These are phyloP conservation scores for Hirtodrosophila confusa DNA, from an alignment of 2,888 invertebrate genomes.

Conservation along the genomic window DNA sequence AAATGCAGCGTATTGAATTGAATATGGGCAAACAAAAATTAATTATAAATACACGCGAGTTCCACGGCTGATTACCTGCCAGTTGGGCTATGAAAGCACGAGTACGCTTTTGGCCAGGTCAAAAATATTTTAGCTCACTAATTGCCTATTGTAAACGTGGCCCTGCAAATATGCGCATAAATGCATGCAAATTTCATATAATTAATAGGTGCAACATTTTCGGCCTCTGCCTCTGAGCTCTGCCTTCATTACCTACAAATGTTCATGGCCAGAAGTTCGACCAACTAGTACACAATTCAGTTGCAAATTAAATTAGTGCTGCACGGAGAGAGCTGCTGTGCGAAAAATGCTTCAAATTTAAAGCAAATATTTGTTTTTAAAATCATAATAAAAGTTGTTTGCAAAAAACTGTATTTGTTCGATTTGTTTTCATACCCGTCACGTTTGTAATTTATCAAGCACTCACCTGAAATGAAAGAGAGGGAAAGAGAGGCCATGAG, in stretches of 20 bases:
- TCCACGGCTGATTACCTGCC: slow-evolving; percentile 26
- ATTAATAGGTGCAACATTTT: slow-evolving; percentile 48
- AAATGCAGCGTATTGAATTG: slow-evolving; percentile 50
- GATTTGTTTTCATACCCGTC: slow-evolving; percentile 10
- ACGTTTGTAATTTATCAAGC: slow-evolving; percentile 20
- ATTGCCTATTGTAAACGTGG: slow-evolving; percentile 42
- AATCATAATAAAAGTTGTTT: slow-evolving; percentile 25
- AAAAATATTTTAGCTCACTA: slow-evolving; percentile 33
- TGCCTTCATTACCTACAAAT: slow-evolving; percentile 11
- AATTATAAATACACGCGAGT: slow-evolving; percentile 61
- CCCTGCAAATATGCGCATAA: slow-evolving; percentile 26
- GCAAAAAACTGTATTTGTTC: background rate
- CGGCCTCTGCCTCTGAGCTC: slow-evolving; percentile 18
- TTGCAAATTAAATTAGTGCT: slow-evolving; percentile 49
- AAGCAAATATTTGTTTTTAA: slow-evolving; percentile 50
- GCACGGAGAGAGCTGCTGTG: slow-evolving; percentile 2
- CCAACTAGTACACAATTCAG: slow-evolving; percentile 1
- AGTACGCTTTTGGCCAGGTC: slow-evolving; percentile 44
- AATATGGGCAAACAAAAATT: slow-evolving; percentile 55
- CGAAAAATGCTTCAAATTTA: slow-evolving; percentile 35
- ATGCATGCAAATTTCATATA: slow-evolving; percentile 22
- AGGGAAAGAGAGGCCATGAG: slow-evolving; percentile 15
- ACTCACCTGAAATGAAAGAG: slow-evolving; percentile 67
- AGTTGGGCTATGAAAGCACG: slow-evolving; percentile 25
- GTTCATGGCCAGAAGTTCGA: slow-evolving; percentile 1